Percentiles rank a stretch among this genome's conserved stretches.
Evolutionary conservation across 1,140 invertebrate species (phyloP).

Genomic region (Drosophila novamexicana): DNA sequence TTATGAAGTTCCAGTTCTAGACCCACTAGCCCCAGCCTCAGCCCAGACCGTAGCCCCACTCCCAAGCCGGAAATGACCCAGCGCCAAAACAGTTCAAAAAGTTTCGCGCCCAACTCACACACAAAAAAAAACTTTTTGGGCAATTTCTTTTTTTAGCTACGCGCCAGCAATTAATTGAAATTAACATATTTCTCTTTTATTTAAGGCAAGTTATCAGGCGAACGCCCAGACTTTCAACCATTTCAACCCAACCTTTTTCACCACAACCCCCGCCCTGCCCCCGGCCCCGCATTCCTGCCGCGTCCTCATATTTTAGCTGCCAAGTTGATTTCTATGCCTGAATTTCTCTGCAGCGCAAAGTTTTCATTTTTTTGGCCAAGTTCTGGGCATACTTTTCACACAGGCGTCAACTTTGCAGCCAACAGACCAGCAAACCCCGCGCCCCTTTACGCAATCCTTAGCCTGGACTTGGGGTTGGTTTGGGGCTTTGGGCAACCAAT

Average conservation of each 20-base stretch:
- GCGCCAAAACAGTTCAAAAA: background rate
- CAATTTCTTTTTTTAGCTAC: conserved; percentile 49
- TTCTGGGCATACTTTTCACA: conserved; percentile 28
- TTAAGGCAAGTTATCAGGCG: conserved; percentile 61
- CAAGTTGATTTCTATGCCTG: conserved; percentile 53
- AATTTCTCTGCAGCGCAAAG: conserved; percentile 45
- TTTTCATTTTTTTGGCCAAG: conserved; percentile 50
- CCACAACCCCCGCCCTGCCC: background rate
- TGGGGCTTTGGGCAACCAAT: background rate
- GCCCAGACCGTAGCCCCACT: background rate
- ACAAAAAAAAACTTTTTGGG: conserved; percentile 23
- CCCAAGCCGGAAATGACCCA: conserved; percentile 10
- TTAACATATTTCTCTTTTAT: conserved; percentile 79
- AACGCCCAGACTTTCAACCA: conserved; percentile 3
- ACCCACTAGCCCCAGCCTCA: background rate
- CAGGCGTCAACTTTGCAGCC: conserved; percentile 31
- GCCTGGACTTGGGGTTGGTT: background rate
- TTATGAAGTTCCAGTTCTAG: conserved; percentile 50
- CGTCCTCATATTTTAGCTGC: conserved; percentile 21
- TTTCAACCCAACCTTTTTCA: background rate
- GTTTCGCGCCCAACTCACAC: background rate
- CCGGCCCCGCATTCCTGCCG: background rate
- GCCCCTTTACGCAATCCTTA: background rate
- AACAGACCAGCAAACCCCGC: conserved; percentile 2
- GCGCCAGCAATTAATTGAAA: conserved; percentile 78